Evolutionary conservation across 2,797 vertebrate species (phyloP), one percentile per base, ranked within the genome.

Genomic region (Buphagus erythrorhynchus): DNA sequence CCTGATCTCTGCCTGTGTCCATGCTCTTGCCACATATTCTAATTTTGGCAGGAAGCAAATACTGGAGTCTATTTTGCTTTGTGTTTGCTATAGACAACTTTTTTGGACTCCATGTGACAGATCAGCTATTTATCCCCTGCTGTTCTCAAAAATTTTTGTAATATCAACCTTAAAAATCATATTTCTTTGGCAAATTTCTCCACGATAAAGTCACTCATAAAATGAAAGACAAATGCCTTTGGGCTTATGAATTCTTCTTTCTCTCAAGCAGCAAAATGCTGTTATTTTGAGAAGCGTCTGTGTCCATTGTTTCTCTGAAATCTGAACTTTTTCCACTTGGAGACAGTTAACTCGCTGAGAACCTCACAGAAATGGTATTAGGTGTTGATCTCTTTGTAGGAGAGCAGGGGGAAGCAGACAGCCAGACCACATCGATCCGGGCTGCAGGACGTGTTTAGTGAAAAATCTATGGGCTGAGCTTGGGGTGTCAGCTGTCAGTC

Each of bases 401-500:
- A 86, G 83, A 85, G 66, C 1, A 4, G 77, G 77, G 49, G 62
- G 65, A 19, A 86, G 61, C 92, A 90, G 91, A 24, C 77, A 35
- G 73, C 31, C 61, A 76, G 80, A 66, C 72, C 86, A 76, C 91
- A 62, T 95, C 6, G 94, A 77, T 84, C 49, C 0, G 18, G 76
- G 58, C 78, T 45, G 91, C 57, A 14, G 87, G 93, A 90, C 10
- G 82, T 76, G 80, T 85, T 95, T 54, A 57, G 91, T 46, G 89
- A 69, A 86, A 91, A 96, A 75, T 72, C 91, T 48, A 35, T 35
- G 31, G 84, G 80, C 86, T 91, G 42, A 75, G 95, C 78, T 84
- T 48, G 29, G 78, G 82, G 93, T 96, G 97, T 96, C 98, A 96
- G 96, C 96, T 98, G 97, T 95, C 96, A 96, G 91, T 96, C 91